Evolutionary conservation across 53 echinoderm and acorn worm species (phyloP).

Genomic region (Paelopatides confundens): DNA sequence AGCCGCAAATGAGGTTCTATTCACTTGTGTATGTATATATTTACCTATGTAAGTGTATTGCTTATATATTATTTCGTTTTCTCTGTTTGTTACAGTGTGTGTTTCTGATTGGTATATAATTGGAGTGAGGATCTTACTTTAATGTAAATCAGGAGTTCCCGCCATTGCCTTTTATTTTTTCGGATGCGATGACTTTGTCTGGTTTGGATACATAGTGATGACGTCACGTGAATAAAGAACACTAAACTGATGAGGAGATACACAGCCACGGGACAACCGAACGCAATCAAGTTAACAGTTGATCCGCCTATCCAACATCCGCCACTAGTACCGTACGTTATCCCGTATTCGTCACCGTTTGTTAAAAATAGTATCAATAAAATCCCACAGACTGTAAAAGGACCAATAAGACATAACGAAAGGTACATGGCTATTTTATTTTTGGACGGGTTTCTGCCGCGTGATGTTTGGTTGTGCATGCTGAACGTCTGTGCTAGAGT

Average conservation of each 20-base stretch:
- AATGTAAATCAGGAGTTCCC: background rate
- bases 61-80: too few species aligned
- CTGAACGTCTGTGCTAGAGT: conserved; percentile 8
- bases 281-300: background rate
- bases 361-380: background rate
- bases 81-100: too few species aligned
- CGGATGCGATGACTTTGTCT: background rate
- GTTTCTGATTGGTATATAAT: background rate
- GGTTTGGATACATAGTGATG: background rate
- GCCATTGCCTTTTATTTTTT: background rate
- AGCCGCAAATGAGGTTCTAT: too few species aligned
- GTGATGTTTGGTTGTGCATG: background rate
- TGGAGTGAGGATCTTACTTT: too few species aligned
- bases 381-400: background rate
- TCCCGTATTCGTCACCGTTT: background rate
- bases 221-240: conserved; percentile 24
- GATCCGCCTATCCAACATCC: conserved; percentile 46
- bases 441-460: background rate
- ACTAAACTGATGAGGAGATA: background rate
- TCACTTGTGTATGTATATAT: too few species aligned
- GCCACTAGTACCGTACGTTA: background rate
- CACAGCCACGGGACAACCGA: conserved; percentile 29
- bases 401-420: background rate
- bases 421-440: background rate
- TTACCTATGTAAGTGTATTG: too few species aligned